A percentile compares a stretch with the other conserved stretches of the same genome.
phyloP scores from a whole-genome alignment of 2,113 vertebrate genomes.

The Halcyon senegalensis region DNA sequence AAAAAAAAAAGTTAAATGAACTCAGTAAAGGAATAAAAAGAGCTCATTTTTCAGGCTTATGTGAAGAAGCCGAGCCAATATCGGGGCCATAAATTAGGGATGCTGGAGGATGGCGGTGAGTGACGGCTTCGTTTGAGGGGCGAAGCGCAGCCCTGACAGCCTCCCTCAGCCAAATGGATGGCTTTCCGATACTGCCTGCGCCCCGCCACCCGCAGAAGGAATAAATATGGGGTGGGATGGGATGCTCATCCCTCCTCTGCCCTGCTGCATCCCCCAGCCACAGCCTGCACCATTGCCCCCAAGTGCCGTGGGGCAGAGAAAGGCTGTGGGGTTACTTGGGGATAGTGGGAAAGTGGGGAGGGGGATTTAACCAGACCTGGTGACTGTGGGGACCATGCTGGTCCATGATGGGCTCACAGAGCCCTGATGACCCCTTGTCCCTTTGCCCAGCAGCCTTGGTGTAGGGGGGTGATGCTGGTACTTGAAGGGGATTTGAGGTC shows the following conservation, averaged over 20 bases:
- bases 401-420: not conserved
- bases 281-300: rapidly evolving
- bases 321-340: not conserved
- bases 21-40: constrained; percentile 60
- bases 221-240: not conserved
- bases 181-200: constrained; percentile 37
- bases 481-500: not conserved
- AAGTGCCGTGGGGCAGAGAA: not conserved
- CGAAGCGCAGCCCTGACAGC: not conserved
- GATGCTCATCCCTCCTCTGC: not conserved
- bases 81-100: constrained; percentile 68
- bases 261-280: not conserved
- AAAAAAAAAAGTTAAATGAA: constrained; percentile 42
- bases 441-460: rapidly evolving
- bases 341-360: not conserved
- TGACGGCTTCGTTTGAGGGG: constrained; percentile 49
- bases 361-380: rapidly evolving
- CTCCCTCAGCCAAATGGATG: constrained; percentile 23
- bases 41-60: constrained; percentile 71
- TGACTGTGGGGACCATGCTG: not conserved
- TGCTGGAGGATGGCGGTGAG: constrained; percentile 18
- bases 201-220: not conserved
- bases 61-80: constrained; percentile 60
- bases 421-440: not conserved
- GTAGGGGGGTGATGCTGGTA: not conserved